A percentile compares a stretch with the other conserved stretches of the same genome.
Conservation (phyloP, 2,797 vertebrate genomes). For the Thunnus albacares region DNA sequence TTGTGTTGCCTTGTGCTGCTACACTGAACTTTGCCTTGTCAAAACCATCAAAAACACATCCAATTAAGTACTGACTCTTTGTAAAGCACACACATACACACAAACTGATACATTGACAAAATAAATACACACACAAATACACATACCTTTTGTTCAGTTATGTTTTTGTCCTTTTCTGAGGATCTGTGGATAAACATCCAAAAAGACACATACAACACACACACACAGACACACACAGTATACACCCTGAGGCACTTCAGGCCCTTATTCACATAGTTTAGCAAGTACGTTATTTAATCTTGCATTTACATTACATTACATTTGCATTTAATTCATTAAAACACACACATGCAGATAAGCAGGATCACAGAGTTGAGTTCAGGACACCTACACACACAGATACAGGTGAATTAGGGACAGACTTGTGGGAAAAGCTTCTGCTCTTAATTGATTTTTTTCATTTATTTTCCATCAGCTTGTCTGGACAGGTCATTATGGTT, state of each 20-base stretch:
- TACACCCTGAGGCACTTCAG: conserved; percentile 12
- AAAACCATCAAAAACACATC: conserved; percentile 50
- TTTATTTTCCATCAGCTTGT: conserved; percentile 39
- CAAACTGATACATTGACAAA: no score
- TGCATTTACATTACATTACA: no score
- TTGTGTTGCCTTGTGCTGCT: conserved; percentile 42
- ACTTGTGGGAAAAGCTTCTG: not conserved
- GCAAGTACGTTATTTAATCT: conserved; percentile 15
- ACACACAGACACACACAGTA: conserved; percentile 9
- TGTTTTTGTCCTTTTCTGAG: conserved; percentile 34
- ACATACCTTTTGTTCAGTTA: conserved; percentile 16
- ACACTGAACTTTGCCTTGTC: conserved; percentile 34
- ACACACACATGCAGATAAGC: not conserved
- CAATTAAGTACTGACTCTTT: conserved; percentile 31
- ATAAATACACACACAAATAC: conserved; percentile 7
- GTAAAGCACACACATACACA: conserved; percentile 12
- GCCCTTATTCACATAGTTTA: not conserved
- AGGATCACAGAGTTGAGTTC: conserved; percentile 9
- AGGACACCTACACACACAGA: not conserved
- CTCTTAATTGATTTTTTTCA: conserved; percentile 46
- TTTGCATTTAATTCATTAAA: not conserved
- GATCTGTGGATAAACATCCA: conserved; percentile 20
- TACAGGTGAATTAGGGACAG: conserved; percentile 19
- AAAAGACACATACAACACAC: not conserved
- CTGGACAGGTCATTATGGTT: conserved; percentile 12